These are phyloP conservation scores for Holocentrus rufus DNA, from an alignment of 2,797 vertebrate genomes.

Conservation along the genomic window DNA sequence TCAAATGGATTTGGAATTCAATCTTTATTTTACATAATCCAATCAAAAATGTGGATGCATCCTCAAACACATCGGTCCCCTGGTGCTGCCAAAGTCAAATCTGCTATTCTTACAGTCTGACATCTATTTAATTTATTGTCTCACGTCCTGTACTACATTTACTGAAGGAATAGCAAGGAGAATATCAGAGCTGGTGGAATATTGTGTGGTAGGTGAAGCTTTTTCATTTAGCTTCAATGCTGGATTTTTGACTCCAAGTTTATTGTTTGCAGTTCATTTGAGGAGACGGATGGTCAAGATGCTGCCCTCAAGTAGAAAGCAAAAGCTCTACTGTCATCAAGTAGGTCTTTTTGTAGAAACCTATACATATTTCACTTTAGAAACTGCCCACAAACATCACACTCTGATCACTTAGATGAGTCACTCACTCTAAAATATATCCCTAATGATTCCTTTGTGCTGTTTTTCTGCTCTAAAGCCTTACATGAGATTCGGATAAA, in stretches of 20 bases:
- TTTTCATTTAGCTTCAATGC: constrained; percentile 9
- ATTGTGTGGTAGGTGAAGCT: not conserved
- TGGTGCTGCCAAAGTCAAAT: constrained; percentile 50
- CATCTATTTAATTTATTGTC: constrained; percentile 54
- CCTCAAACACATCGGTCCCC: constrained; percentile 70
- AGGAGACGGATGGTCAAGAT: constrained; percentile 3
- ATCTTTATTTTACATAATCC: constrained; percentile 82
- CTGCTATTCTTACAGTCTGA: constrained; percentile 58
- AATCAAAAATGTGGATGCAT: constrained; percentile 78
- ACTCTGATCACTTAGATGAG: constrained; percentile 28
- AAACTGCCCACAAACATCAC: not conserved
- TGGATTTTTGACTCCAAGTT: not conserved
- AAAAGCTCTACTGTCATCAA: not conserved
- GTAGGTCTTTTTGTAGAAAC: constrained; percentile 3
- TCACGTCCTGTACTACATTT: constrained; percentile 14
- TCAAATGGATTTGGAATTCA: constrained; percentile 83
- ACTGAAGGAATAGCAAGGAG: constrained; percentile 16
- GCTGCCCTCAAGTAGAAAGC: not conserved
- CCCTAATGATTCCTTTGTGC: not conserved
- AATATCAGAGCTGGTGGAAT: constrained; percentile 1
- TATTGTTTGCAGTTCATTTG: constrained; percentile 14
- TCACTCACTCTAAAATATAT: constrained; percentile 41
- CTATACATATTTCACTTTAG: constrained; percentile 33
- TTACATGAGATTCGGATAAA: not conserved
- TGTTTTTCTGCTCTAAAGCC: not conserved